Evolutionary conservation across 2,113 vertebrate genomes (phyloP).

Genomic region (Gyps fulvus): DNA sequence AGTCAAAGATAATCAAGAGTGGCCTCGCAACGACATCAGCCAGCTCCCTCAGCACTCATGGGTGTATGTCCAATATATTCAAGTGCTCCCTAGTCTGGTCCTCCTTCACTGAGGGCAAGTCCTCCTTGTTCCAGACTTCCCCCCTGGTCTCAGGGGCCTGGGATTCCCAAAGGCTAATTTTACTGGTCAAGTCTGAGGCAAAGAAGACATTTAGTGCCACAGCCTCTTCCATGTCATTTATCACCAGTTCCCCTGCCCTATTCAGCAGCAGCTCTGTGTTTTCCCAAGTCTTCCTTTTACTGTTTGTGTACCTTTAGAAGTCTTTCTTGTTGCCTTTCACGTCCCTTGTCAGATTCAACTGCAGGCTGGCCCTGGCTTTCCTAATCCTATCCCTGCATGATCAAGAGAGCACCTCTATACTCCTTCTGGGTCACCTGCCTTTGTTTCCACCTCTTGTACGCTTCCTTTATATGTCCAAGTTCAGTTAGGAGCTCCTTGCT

Average conservation of each 20-base stretch:
- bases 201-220: not conserved
- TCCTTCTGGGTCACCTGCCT: not conserved
- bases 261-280: not conserved
- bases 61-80: not conserved
- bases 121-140: not conserved
- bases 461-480: not conserved
- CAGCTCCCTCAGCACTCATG: too few species aligned
- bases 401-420: not conserved
- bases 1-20: too few species aligned
- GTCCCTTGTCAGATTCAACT: not conserved
- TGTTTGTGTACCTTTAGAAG: not conserved
- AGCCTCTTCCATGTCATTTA: not conserved
- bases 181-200: not conserved
- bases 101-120: not conserved
- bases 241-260: not conserved
- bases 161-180: not conserved
- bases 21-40: too few species aligned
- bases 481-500: not conserved
- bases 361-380: not conserved
- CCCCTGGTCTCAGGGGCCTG: not conserved
- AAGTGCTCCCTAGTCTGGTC: not conserved
- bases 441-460: not conserved
- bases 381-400: not conserved
- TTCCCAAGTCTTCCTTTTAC: not conserved
- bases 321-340: not conserved